Base-by-base conservation (phyloP, 1,140 invertebrate species). In the Brachionus manjavacas region DNA sequence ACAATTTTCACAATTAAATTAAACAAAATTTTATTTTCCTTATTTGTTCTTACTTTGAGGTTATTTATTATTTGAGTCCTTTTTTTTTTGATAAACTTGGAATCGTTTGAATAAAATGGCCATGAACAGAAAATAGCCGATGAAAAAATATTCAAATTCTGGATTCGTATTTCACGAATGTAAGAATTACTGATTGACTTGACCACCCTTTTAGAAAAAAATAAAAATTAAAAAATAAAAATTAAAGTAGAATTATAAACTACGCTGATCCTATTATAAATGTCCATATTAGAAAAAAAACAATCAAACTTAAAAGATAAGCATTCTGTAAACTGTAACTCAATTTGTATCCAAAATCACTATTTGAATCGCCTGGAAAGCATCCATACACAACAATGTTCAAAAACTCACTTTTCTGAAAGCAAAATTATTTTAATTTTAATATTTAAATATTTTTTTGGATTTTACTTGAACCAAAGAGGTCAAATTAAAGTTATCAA, bases 221-320 rank as follows among this genome's bases (percentile, higher is more conserved):
- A 72, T 31, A 4, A 39, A 72, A 72, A 16, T 9, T 39, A 74
- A 74, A 20, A 41, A 49, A 35, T 4, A 49, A 49, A 25, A 25
- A 11, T 35, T 35, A 35, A 35, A 35, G 31, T 35, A 1, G 4
- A 35, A 35, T 35, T 35, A 35, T 6, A 35, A 23, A 41, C 66
- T 81, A 81, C 79, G 20, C 23, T 14, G 14, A 64, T 31, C 79
- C 79, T 16, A 81, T 81, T 64, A 28, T 23, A 8, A 64, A 39
- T 43, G 46, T 41, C 79, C 79, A 81, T 9, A 25, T 55, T 2
- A 81, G 7, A 64, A 64, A 81, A 64, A 66, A 81, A 1, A 64
- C n/a, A 0, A 60, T 68, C 11, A 39, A 23, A 7, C 16, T 23
- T 14, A 81, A 25, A 6, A 81, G 31, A 68, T 81, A 81, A 20